Base-by-base conservation (phyloP, 2,888 invertebrate species). In the Charanyca ferruginea region DNA sequence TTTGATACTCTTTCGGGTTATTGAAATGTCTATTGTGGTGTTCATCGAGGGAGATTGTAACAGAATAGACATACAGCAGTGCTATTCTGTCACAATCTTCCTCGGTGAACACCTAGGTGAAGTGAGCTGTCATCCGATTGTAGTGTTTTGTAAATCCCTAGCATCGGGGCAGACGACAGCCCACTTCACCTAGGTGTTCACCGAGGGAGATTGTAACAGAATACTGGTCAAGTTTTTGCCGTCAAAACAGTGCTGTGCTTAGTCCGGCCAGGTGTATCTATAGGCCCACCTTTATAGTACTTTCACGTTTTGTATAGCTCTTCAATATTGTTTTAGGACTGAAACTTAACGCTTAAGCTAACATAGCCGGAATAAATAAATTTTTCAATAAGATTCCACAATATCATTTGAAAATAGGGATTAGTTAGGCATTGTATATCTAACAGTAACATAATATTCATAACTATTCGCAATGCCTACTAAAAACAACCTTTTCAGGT, bases 271-370 rank as follows among this genome's bases (percentile, higher is more conserved):
- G 23, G 7, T 32, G 49, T 22, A 2, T n/a, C n/a, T n/a, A n/a
- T n/a, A n/a, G 5, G 5, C n/a, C 4, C 13, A 4, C 9, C 32
- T 11, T 11, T 41, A 18, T 3, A 35, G 8, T 44, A 62, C 23
- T 23, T 20, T 38, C 18, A 25, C 7, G 8, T 45, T 22, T 20
- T 22, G 7, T 28, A 28, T 5, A 32, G 45, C 44, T 62, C 44
- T 58, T 45, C 38, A 66, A 67, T 79, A 74, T 82, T 80, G 25
- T 80, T 79, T 82, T 74, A 82, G 80, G 74, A 64, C 18, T 42
- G 13, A 23, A 68, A 52, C 54, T 67, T n/a, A n/a, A n/a, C 65
- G 38, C 55, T 70, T 69, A 57, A 45, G 35, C 42, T 62, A 72
- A 61, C 49, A 72, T 22, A 2, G 18, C 41, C 32, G 35, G 38